Evolutionary conservation across 2,797 vertebrate genomes (phyloP).

Genomic region (Cyclura pinguis): DNA sequence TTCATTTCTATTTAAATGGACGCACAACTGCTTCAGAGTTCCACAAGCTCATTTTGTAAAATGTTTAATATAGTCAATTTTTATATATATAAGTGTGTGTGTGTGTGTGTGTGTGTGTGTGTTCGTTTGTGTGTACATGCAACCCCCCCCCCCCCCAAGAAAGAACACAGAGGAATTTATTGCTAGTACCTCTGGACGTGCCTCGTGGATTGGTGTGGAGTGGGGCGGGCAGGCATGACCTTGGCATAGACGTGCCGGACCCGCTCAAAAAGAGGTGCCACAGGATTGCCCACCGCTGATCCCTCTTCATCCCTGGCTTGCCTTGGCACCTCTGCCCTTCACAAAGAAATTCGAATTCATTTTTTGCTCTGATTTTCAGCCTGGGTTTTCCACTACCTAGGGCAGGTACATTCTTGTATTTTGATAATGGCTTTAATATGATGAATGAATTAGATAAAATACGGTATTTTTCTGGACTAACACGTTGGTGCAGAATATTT

Average conservation of each 20-base stretch:
- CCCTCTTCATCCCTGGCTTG: too few relatives aligned
- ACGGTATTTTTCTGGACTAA: too few relatives aligned
- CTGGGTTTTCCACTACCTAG: too few relatives aligned
- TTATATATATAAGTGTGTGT: background rate
- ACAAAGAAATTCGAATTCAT: background rate
- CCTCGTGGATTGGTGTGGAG: background rate
- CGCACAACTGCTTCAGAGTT: background rate
- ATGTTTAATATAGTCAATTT: slow-evolving; percentile 4
- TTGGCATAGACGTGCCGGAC: too few relatives aligned
- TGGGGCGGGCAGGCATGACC: too few relatives aligned
- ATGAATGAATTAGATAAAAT: background rate
- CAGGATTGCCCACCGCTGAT: too few relatives aligned
- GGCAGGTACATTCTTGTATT: background rate
- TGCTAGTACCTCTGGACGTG: background rate
- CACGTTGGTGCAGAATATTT: background rate
- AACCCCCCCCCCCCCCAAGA: background rate
- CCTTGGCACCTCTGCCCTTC: background rate
- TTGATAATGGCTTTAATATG: background rate
- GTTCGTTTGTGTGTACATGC: too few relatives aligned
- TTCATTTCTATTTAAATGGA: background rate
- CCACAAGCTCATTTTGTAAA: background rate
- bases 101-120: background rate
- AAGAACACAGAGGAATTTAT: background rate
- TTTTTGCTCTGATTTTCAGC: too few relatives aligned
- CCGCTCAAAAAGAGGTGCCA: too few relatives aligned